Percentiles rank a stretch among this genome's conserved stretches.
These are phyloP conservation scores for Heliconius hewitsoni DNA, from an alignment of 1,140 invertebrate species.

Conservation along the genomic window DNA sequence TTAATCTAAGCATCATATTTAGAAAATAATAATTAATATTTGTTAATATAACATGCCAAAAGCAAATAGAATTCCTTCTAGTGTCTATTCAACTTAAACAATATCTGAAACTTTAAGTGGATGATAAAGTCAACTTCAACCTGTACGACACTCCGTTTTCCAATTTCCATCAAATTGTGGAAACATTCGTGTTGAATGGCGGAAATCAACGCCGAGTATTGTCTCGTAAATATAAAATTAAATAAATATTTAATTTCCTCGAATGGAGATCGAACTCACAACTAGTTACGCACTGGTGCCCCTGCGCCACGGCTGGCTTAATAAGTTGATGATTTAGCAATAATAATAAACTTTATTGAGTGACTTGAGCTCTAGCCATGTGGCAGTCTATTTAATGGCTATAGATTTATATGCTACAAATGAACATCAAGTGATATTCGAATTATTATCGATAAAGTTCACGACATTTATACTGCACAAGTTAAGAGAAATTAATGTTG, in stretches of 20 bases:
- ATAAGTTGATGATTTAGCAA: background rate
- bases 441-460: constrained; percentile 34
- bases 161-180: too few relatives aligned
- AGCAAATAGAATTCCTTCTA: background rate
- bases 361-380: constrained; percentile 13
- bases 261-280: too few relatives aligned
- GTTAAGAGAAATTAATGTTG: constrained; percentile 35
- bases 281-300: too few relatives aligned
- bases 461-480: constrained; percentile 32
- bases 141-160: too few relatives aligned
- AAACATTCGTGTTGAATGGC: too few relatives aligned
- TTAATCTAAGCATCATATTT: background rate
- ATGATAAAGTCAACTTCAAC: background rate
- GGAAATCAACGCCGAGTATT: too few relatives aligned
- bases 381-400: constrained; percentile 16
- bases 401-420: constrained; percentile 16
- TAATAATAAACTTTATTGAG: constrained; percentile 20
- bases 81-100: background rate
- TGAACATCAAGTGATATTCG: constrained; percentile 21
- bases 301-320: too few relatives aligned
- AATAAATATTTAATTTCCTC: too few relatives aligned
- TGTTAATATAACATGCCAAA: background rate
- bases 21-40: background rate
- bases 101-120: background rate
- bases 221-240: too few relatives aligned